phyloP scores from a whole-genome alignment of 1,140 invertebrate species.

The Forficula auricularia region DNA sequence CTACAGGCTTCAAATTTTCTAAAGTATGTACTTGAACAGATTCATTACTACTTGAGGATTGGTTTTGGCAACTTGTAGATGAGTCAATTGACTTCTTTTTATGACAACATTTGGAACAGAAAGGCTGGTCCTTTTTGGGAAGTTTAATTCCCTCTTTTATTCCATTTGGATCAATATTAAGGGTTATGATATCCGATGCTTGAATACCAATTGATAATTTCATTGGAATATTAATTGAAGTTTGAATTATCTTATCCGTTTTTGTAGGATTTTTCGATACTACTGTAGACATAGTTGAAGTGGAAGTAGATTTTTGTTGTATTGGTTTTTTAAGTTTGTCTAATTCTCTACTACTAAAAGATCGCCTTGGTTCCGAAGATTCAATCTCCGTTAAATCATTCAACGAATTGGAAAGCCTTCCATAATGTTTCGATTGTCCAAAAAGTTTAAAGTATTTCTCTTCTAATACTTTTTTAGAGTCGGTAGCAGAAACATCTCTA shows the following conservation, averaged over 20 bases:
- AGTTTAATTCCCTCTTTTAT: no score
- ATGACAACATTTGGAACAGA: no score
- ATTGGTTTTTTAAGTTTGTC: not conserved
- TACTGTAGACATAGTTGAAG: constrained; percentile 27
- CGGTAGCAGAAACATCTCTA: no score
- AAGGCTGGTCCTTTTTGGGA: no score
- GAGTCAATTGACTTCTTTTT: no score
- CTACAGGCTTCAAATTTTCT: constrained; percentile 13
- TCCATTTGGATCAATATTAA: no score
- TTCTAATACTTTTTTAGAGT: no score
- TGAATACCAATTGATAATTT: constrained; percentile 26
- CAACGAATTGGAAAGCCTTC: constrained; percentile 4
- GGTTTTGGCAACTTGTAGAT: no score
- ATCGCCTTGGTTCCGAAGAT: constrained; percentile 13
- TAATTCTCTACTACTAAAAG: not conserved
- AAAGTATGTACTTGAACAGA: no score
- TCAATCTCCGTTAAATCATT: constrained; percentile 2
- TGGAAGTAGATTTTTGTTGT: constrained; percentile 15
- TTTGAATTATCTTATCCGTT: constrained; percentile 27
- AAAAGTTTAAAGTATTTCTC: no score
- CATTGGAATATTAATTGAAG: constrained; percentile 16
- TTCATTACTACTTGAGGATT: no score
- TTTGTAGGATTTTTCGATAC: constrained; percentile 24
- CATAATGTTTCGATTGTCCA: not conserved
- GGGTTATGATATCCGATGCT: constrained; percentile 16